phyloP scores from a whole-genome alignment of 2,888 invertebrate genomes.

The Steinernema hermaphroditum region DNA sequence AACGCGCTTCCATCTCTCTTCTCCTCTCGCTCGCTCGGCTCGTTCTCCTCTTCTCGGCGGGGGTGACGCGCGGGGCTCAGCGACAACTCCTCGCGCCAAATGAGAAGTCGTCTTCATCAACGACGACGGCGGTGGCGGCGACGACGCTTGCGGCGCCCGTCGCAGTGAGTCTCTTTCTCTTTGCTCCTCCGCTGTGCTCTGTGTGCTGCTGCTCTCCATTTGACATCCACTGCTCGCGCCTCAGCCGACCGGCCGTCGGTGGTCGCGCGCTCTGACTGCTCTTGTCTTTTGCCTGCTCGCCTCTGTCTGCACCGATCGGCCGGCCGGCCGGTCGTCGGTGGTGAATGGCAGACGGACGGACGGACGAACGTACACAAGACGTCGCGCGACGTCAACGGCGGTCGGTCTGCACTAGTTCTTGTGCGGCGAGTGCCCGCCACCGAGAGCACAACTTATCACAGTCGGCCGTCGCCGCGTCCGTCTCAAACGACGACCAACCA shows the following conservation, averaged over 20 bases:
- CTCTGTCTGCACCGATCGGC: neutral
- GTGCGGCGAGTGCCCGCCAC: neutral
- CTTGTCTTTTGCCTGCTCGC: neutral
- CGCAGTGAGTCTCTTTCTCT: neutral
- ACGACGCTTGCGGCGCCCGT: neutral
- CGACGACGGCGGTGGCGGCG: neutral
- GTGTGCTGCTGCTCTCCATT: neutral
- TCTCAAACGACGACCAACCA: neutral
- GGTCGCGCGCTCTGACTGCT: neutral
- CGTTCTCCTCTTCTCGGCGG: neutral
- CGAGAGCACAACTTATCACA: slow-evolving; percentile 29
- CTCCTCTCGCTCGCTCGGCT: neutral
- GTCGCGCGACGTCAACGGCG: slow-evolving; percentile 13
- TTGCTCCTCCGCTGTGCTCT: slow-evolving; percentile 10
- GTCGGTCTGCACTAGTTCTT: neutral
- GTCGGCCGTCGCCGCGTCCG: slow-evolving; percentile 2
- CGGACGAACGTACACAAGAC: neutral
- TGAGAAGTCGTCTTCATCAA: neutral
- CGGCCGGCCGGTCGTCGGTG: too few species aligned
- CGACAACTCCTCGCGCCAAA: slow-evolving; percentile 20
- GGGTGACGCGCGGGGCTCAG: slow-evolving; percentile 2
- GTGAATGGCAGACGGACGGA: neutral
- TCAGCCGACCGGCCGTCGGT: neutral
- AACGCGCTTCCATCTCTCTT: neutral
- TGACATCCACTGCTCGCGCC: too few species aligned